These are phyloP conservation scores for Rambutsinella grinnellia DNA, from an alignment of 2,888 invertebrate genomes.

Conservation along the genomic window DNA sequence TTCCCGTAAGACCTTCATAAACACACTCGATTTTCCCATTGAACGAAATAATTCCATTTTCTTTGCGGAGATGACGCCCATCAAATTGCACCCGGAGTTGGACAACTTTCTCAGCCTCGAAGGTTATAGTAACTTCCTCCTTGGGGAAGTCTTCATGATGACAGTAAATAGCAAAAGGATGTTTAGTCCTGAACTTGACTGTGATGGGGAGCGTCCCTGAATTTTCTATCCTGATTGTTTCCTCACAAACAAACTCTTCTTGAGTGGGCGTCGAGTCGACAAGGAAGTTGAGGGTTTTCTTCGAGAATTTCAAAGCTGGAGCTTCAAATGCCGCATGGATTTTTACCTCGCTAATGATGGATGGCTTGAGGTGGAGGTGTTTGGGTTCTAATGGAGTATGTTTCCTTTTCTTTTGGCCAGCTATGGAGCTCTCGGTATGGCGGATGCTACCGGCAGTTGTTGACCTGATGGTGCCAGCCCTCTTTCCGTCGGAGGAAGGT, in stretches of 20 bases:
- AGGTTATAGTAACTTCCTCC: slow-evolving; percentile 31
- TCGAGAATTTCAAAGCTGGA: slow-evolving; percentile 47
- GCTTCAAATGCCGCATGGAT: slow-evolving; percentile 24
- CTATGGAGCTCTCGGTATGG: neutral
- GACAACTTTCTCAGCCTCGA: slow-evolving; percentile 24
- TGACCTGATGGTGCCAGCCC: too few relatives aligned
- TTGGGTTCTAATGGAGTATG: neutral
- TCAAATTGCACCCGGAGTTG: slow-evolving; percentile 46
- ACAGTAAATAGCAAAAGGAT: slow-evolving; percentile 48
- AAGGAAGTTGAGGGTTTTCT: slow-evolving; percentile 25
- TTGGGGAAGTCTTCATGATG: slow-evolving; percentile 16
- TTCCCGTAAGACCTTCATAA: slow-evolving; percentile 31
- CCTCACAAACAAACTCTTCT: slow-evolving; percentile 36
- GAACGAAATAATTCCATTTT: slow-evolving; percentile 41
- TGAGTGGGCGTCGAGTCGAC: slow-evolving; percentile 53
- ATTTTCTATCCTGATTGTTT: slow-evolving; percentile 49
- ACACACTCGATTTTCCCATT: slow-evolving; percentile 25
- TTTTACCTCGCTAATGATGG: slow-evolving; percentile 10
- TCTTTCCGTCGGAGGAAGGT: neutral
- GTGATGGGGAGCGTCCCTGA: slow-evolving; percentile 36
- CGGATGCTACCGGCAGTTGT: neutral
- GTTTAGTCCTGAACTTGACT: slow-evolving; percentile 42
- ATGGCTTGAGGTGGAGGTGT: slow-evolving; percentile 28
- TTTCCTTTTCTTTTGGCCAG: neutral
- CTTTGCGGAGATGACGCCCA: slow-evolving; percentile 53